phyloP scores from a whole-genome alignment of 2,888 invertebrate genomes.

The Rutpela maculata region DNA sequence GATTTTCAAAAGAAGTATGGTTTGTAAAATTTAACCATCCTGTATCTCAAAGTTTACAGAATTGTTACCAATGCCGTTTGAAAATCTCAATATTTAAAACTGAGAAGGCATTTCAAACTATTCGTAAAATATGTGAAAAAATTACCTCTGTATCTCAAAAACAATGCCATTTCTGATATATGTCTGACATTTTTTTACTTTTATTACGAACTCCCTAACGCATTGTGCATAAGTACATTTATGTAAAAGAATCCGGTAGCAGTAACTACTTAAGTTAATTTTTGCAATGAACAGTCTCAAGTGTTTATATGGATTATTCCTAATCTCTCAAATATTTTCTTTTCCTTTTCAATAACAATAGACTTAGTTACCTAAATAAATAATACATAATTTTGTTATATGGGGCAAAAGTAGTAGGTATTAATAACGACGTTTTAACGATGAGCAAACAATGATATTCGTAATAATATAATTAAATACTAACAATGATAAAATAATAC shows the following conservation, averaged over 20 bases:
- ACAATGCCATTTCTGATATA: too few species aligned
- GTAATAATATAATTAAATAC: constrained; percentile 28
- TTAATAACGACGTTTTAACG: neutral
- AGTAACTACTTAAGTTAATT: neutral
- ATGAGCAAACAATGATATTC: constrained; percentile 33
- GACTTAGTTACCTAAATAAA: constrained; percentile 13
- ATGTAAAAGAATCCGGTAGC: neutral
- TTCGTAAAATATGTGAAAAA: too few species aligned
- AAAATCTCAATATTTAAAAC: too few species aligned
- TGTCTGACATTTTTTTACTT: too few species aligned
- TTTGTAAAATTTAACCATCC: too few species aligned
- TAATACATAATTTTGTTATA: constrained; percentile 15
- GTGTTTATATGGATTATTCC: constrained; percentile 8
- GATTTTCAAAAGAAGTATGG: too few species aligned
- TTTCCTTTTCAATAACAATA: constrained; percentile 23
- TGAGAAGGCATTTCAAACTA: too few species aligned
- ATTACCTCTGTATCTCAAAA: too few species aligned
- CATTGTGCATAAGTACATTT: too few species aligned
- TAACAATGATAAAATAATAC: constrained; percentile 21
- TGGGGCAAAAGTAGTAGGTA: constrained; percentile 20
- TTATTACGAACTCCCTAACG: too few species aligned
- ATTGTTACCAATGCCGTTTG: too few species aligned
- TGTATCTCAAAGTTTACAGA: too few species aligned
- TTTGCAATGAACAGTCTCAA: neutral
- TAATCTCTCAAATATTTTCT: constrained; percentile 14